Base-by-base conservation (phyloP, 30 jellyfish, hydroid and myxozoan genomes). In the Pelagia noctiluca region DNA sequence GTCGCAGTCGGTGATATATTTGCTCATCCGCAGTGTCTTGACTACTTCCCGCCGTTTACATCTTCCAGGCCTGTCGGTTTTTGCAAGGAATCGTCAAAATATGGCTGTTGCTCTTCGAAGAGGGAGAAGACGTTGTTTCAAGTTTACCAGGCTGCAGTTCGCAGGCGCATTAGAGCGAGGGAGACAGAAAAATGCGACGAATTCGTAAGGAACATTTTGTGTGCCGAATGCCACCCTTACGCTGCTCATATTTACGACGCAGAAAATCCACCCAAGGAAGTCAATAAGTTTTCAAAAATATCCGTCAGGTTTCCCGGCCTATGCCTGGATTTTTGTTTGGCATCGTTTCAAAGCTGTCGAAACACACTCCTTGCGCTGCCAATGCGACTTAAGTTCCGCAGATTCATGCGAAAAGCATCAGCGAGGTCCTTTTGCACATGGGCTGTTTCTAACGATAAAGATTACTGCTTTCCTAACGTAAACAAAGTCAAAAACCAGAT, bases 221-320 rank as follows among this genome's bases (percentile, higher is more conserved):
- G 98, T 69, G 75, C 95, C 1, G 96, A 81, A 48, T 93, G 98
- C 62, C 95, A 88, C 57, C 98, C 98, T 1, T 93, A 87, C 76
- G 98, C 98, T 0, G 98, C 98, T 1, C 98, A 93, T 36, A 75
- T 88, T 8, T 93, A 38, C 64, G 98, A 93, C 62, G 97, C 97
- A 2, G 98, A 93, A 71, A 83, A 47, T 11, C 96, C 96, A 26
- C 81, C 85, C n/a, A 71, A 22, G 38, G 24, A 28, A 10, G 33
- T 62, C 8, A 48, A 61, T 19, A 61, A 81, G 52, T 77, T 70
- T 65, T 53, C 87, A n/a, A 73, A 78, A 37, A 71, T 80, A 82
- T 16, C 25, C 19, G 88, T 50, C 26, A 80, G 82, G 1, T 93
- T 93, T 57, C 98, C 98, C 5, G 98, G 98, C 68, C 78, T 93